These are phyloP conservation scores for Lindbergichthys nudifrons DNA, from an alignment of 2,797 vertebrate species.

Conservation along the genomic window DNA sequence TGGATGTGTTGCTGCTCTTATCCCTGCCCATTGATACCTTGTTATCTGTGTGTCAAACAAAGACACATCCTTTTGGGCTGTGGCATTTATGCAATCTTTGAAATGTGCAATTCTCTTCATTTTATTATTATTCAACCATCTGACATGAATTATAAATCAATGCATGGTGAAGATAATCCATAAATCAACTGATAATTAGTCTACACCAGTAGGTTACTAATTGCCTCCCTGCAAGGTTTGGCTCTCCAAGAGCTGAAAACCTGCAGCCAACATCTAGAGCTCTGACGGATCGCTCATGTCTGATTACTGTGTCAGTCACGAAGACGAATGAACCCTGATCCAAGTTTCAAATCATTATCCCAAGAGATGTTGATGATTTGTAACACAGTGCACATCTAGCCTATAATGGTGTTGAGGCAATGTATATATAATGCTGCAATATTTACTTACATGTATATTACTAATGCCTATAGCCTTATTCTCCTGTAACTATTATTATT, in stretches of 20 bases:
- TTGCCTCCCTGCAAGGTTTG: conserved; percentile 20
- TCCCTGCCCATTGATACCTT: not conserved
- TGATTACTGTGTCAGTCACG: conserved; percentile 63
- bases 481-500: too few relatives aligned
- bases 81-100: not conserved
- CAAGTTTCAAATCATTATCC: conserved; percentile 50
- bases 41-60: conserved; percentile 30
- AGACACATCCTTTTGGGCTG: not conserved
- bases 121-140: not conserved
- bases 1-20: not conserved
- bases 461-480: too few relatives aligned
- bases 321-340: conserved; percentile 35
- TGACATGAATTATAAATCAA: not conserved
- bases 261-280: conserved; percentile 55
- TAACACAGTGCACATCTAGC: not conserved
- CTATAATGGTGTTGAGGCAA: not conserved
- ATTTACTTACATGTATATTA: too few relatives aligned
- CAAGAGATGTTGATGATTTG: not conserved
- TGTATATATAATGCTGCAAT: not conserved
- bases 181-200: conserved; percentile 21
- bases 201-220: conserved; percentile 15
- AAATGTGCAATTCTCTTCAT: not conserved
- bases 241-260: conserved; percentile 28
- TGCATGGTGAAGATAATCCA: conserved; percentile 15
- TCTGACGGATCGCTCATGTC: conserved; percentile 28